A percentile compares a stretch with the other conserved stretches of the same genome.
Conservation (phyloP, 2,113 vertebrate genomes). For the Tinamus guttatus region DNA sequence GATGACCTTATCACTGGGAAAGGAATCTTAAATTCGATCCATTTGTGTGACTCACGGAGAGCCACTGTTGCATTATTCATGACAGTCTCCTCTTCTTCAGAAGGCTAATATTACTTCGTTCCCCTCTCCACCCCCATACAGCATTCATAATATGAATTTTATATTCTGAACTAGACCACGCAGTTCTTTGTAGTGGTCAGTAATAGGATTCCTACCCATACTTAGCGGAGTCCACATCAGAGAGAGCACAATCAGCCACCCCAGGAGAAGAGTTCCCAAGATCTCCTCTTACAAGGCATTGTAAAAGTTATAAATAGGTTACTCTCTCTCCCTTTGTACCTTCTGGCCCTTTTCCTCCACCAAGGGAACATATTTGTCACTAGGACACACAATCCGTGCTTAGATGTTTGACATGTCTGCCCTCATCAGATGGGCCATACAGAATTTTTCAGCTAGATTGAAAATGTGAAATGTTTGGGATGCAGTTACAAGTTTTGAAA, state of each 20-base stretch:
- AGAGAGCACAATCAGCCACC: slow-evolving; percentile 72
- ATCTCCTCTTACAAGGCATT: slow-evolving; percentile 81
- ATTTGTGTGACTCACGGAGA: slow-evolving; percentile 66
- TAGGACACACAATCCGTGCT: slow-evolving; percentile 70
- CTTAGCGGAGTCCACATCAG: slow-evolving; percentile 68
- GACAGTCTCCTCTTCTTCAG: slow-evolving; percentile 70
- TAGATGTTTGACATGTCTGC: slow-evolving; percentile 69
- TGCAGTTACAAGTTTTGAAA: slow-evolving; percentile 53
- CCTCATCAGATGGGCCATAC: slow-evolving; percentile 64
- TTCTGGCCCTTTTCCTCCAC: slow-evolving; percentile 57
- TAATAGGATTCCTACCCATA: slow-evolving; percentile 67
- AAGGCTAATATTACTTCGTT: slow-evolving; percentile 74
- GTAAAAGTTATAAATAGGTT: slow-evolving; percentile 74
- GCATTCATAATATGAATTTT: slow-evolving; percentile 76
- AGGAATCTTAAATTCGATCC: slow-evolving; percentile 70
- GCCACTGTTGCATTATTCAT: slow-evolving; percentile 73
- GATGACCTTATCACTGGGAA: slow-evolving; percentile 58
- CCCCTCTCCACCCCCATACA: slow-evolving; percentile 53
- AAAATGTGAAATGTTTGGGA: slow-evolving; percentile 50
- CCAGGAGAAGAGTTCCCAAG: slow-evolving; percentile 80
- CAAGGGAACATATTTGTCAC: slow-evolving; percentile 74
- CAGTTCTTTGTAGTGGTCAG: slow-evolving; percentile 74
- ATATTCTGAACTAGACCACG: slow-evolving; percentile 72
- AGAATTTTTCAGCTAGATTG: slow-evolving; percentile 24
- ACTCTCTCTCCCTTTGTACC: slow-evolving; percentile 65